phyloP scores from a whole-genome alignment of 2,797 vertebrate genomes.

The Lepus townsendii region DNA sequence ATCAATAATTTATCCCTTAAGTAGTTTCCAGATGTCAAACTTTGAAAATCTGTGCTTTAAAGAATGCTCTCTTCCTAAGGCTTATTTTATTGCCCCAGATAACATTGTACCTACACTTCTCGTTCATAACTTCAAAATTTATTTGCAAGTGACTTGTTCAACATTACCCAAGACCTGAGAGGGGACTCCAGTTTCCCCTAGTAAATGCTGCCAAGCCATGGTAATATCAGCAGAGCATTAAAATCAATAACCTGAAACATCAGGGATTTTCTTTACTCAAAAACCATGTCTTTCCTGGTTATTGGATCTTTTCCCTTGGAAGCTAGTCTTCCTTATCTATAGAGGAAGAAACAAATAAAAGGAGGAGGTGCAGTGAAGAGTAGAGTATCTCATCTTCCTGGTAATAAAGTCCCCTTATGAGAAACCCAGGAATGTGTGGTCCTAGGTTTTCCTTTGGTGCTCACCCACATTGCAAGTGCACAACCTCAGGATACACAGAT shows the following conservation, averaged over 20 bases:
- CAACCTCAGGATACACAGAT: not conserved
- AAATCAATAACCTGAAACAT: constrained; percentile 79
- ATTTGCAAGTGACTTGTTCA: constrained; percentile 77
- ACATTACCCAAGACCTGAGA: constrained; percentile 54
- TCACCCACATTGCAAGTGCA: not conserved
- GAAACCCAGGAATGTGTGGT: not conserved
- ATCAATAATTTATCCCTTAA: constrained; percentile 52
- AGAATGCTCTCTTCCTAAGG: constrained; percentile 7
- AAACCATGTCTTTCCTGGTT: constrained; percentile 64
- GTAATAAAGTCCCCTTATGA: not conserved
- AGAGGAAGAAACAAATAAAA: constrained; percentile 41
- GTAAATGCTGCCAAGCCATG: constrained; percentile 61
- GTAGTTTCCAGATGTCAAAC: constrained; percentile 53
- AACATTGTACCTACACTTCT: constrained; percentile 61
- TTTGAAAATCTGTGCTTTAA: constrained; percentile 46
- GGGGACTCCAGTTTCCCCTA: constrained; percentile 67
- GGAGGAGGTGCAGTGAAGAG: not conserved
- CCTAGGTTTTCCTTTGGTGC: not conserved
- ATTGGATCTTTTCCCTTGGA: constrained; percentile 69
- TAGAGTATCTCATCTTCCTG: not conserved
- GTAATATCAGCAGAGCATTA: constrained; percentile 75
- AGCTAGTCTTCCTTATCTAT: constrained; percentile 36
- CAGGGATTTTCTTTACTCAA: constrained; percentile 70
- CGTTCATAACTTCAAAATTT: constrained; percentile 76
- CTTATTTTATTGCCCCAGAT: constrained; percentile 65